Percentiles rank a stretch among this genome's conserved stretches.
Conservation (phyloP, 2,113 vertebrate species). For the Rutilus rutilus region DNA sequence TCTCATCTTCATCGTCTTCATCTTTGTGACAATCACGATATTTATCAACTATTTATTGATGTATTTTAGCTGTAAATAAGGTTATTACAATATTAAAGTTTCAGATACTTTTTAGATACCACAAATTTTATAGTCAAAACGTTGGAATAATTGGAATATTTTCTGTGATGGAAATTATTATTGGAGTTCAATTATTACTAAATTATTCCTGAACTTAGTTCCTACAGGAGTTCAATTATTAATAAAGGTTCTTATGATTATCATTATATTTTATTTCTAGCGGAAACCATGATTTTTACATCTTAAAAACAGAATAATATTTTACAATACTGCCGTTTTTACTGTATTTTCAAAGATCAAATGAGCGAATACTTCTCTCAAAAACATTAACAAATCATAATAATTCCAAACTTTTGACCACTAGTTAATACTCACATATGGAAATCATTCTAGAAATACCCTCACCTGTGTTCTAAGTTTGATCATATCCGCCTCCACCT, state of each 20-base stretch:
- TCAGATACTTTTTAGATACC: neutral
- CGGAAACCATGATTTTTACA: neutral
- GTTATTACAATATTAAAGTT: neutral
- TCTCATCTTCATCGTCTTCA: too few species aligned
- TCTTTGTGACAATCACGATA: neutral
- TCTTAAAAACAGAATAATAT: neutral
- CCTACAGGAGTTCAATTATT: too few species aligned
- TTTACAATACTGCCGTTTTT: neutral
- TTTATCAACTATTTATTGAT: neutral
- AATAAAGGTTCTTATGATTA: too few species aligned
- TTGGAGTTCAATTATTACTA: too few species aligned
- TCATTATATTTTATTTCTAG: too few species aligned
- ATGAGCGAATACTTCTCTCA: neutral
- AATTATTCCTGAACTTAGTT: too few species aligned
- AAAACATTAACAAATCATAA: neutral
- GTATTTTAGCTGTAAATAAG: neutral
- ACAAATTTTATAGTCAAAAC: neutral
- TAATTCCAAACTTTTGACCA: neutral
- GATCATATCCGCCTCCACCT: constrained; percentile 99
- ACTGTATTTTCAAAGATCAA: too few species aligned
- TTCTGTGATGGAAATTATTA: neutral
- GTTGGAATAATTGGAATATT: neutral
- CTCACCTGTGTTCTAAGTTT: constrained; percentile 98
- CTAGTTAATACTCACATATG: neutral
- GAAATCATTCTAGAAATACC: neutral